A percentile compares a stretch with the other conserved stretches of the same genome.
Conservation (phyloP, 2,797 vertebrate species). For the Pseudocheirus occidentalis region DNA sequence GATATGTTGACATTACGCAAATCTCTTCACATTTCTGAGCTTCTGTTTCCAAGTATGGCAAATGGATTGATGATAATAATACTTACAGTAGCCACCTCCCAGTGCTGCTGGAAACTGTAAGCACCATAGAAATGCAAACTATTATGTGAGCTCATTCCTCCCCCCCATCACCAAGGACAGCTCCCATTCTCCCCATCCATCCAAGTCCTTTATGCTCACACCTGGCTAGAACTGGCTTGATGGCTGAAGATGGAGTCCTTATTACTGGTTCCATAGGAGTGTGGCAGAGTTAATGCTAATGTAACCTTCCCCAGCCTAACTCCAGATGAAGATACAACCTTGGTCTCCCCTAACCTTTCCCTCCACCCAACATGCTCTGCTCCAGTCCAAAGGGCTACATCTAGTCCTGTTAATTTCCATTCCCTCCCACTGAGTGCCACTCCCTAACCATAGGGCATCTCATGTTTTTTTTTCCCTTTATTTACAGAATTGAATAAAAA, state of each 20-base stretch:
- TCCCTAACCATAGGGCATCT: neutral
- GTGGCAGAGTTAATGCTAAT: neutral
- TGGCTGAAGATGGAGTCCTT: neutral
- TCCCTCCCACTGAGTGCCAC: neutral
- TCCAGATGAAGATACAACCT: neutral
- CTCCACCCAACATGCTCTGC: neutral
- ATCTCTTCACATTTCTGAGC: neutral
- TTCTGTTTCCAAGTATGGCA: constrained; percentile 35
- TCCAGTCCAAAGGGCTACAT: neutral
- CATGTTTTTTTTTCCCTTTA: constrained; percentile 77
- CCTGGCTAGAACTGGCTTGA: neutral
- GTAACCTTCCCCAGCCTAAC: neutral
- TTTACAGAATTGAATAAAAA: constrained; percentile 76
- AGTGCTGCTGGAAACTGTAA: neutral
- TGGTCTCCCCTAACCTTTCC: neutral
- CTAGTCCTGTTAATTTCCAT: neutral
- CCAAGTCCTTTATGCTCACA: neutral
- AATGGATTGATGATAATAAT: neutral
- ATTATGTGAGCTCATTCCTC: constrained; percentile 11
- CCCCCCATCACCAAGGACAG: neutral
- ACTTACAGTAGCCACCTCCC: neutral
- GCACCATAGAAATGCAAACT: neutral
- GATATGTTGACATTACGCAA: neutral
- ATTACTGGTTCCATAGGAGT: neutral
- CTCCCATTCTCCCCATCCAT: neutral